Percentiles rank a stretch among this genome's conserved stretches.
These are phyloP conservation scores for Hymenochirus boettgeri DNA, from an alignment of 2,113 vertebrate species.

Conservation along the genomic window DNA sequence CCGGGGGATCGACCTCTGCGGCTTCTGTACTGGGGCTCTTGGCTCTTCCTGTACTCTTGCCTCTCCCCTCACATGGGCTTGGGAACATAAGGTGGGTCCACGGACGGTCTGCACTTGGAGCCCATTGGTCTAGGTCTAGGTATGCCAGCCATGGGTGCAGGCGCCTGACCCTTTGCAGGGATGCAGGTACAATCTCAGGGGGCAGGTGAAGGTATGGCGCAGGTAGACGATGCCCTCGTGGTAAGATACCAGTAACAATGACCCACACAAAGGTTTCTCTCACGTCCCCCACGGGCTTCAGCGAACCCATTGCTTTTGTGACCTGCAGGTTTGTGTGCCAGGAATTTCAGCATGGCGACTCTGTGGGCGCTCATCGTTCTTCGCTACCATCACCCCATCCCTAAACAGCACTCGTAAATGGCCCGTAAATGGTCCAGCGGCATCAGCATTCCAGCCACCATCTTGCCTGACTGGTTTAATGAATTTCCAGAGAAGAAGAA, in stretches of 20 bases:
- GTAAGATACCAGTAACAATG: conserved; percentile 95
- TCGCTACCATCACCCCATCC: conserved; percentile 90
- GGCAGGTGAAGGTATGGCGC: conserved; percentile 83
- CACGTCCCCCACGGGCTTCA: conserved; percentile 78
- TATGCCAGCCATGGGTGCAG: conserved; percentile 51
- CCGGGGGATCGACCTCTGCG: not conserved
- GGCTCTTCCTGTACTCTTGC: conserved; percentile 73
- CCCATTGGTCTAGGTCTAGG: conserved; percentile 45
- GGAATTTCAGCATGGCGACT: conserved; percentile 79
- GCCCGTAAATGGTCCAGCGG: conserved; percentile 75
- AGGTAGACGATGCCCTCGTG: conserved; percentile 80
- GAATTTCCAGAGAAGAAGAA: not conserved
- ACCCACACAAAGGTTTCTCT: conserved; percentile 84
- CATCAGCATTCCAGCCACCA: conserved; percentile 97
- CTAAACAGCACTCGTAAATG: conserved; percentile 87
- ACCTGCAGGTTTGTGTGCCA: conserved; percentile 78
- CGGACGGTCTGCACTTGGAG: conserved; percentile 58
- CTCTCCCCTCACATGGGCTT: conserved; percentile 62
- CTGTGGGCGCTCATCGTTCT: conserved; percentile 82
- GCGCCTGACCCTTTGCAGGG: conserved; percentile 75
- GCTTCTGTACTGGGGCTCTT: conserved; percentile 26
- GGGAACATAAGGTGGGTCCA: conserved; percentile 68
- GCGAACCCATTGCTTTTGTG: conserved; percentile 81
- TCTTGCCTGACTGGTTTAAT: conserved; percentile 49
- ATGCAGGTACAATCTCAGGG: conserved; percentile 81